Evolutionary conservation across 2,797 vertebrate genomes (phyloP), one percentile per base, ranked within the genome.

Genomic region (Eulemur rubriventer): DNA sequence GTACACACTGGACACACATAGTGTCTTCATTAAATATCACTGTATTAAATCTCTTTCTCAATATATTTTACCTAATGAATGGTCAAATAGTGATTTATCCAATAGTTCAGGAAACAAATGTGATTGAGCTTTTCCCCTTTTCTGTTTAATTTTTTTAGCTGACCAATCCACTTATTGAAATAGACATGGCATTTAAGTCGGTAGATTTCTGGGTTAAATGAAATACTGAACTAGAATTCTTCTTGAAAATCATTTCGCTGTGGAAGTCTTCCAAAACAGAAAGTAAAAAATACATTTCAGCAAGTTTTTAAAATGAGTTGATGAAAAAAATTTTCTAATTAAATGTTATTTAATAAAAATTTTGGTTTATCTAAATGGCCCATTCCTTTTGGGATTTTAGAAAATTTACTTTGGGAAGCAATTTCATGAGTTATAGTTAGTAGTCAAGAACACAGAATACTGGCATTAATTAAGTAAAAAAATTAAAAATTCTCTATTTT

Each of bases 41-140:
- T 89, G 78, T 80, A 94, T 95, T 26, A 94, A 86, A 59, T 59
- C 59, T 82, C 6, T 82, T 92, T 78, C 20, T 70, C 57, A 65
- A 46, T 43, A 59, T n/a, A n/a, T 67, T 78, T 81, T 10, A 35
- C 48, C 84, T 93, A 69, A 63, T 43, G 9, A 84, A 93, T 35
- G 41, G 35, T 87, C 52, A 55, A 82, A 86, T 70, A 76, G 17
- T 79, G 80, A 73, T 65, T 59, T 41, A 28, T 61, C 67, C 52
- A 72, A 72, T 26, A 63, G 63, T 92, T 75, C 67, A 61, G 22
- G 79, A 50, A 80, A 57, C 43, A 82, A 87, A 65, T 76, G 41
- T 13, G 57, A n/a, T 24, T 80, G 22, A 2, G 52, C 63, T 76
- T 96, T 93, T 57, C 9, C 18, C 61, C 3, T 63, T 65, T 65